phyloP scores from a whole-genome alignment of 2,797 vertebrate species.

The Coranthus polyacanthus region DNA sequence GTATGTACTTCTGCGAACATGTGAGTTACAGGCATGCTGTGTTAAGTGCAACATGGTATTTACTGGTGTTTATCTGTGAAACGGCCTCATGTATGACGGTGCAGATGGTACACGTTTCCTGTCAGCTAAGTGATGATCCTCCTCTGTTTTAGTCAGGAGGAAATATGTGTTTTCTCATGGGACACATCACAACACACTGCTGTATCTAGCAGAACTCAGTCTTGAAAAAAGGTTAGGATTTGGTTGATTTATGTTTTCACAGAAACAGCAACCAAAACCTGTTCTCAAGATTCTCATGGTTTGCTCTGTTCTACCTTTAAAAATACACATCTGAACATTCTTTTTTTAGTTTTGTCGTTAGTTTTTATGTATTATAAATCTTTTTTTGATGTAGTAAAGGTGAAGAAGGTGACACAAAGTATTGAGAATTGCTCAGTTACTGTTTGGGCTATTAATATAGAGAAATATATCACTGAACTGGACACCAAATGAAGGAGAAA shows the following conservation, averaged over 20 bases:
- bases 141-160: constrained; percentile 50
- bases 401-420: too few relatives aligned
- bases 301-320: constrained; percentile 10
- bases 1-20: constrained; percentile 11
- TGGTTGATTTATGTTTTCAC: constrained; percentile 47
- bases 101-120: constrained; percentile 80
- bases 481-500: neutral
- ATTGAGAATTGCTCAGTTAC: neutral
- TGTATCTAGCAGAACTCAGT: constrained; percentile 35
- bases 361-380: too few relatives aligned
- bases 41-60: constrained; percentile 21
- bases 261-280: constrained; percentile 14
- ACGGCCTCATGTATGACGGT: constrained; percentile 38
- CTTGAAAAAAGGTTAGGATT: constrained; percentile 35
- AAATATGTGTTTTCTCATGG: constrained; percentile 66
- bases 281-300: neutral
- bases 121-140: constrained; percentile 58
- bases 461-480: neutral
- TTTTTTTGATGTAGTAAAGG: too few relatives aligned
- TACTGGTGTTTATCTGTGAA: constrained; percentile 32
- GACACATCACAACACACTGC: constrained; percentile 53
- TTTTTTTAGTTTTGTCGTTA: too few relatives aligned
- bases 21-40: constrained; percentile 1
- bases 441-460: constrained; percentile 1
- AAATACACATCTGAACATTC: neutral